A percentile compares a stretch with the other conserved stretches of the same genome.
phyloP scores from a whole-genome alignment of 2,113 vertebrate genomes.

The Ageneiosus marmoratus region DNA sequence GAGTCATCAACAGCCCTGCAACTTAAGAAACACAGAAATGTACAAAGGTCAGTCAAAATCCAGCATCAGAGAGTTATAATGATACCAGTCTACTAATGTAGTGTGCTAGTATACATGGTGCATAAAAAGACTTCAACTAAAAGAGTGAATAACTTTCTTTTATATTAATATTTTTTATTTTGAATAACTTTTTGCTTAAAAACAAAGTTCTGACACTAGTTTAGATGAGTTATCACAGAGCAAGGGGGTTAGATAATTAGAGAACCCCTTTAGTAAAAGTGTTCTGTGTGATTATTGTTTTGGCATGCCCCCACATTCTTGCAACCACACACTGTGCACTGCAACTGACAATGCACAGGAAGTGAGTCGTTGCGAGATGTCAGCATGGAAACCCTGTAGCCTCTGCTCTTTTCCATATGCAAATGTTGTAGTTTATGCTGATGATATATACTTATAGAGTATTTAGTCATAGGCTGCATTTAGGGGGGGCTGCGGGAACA shows the following conservation, averaged over 20 bases:
- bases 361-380: slow-evolving; percentile 51
- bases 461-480: not conserved
- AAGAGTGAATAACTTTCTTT: not conserved
- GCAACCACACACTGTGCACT: slow-evolving; percentile 47
- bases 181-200: not conserved
- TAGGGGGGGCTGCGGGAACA: not conserved
- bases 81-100: not conserved
- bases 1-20: slow-evolving; percentile 30
- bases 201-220: not conserved
- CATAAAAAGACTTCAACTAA: not conserved
- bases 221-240: not conserved
- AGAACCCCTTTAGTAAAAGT: not conserved
- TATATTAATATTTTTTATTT: not conserved
- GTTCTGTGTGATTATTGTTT: slow-evolving; percentile 17
- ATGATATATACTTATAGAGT: slow-evolving; percentile 1
- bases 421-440: slow-evolving; percentile 32
- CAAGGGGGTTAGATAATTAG: not conserved
- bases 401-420: slow-evolving; percentile 43
- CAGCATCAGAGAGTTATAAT: not conserved
- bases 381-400: slow-evolving; percentile 43
- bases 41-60: slow-evolving; percentile 15
- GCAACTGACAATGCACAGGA: slow-evolving; percentile 46
- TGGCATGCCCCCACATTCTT: slow-evolving; percentile 42
- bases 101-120: not conserved
- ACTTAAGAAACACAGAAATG: slow-evolving; percentile 16